These are phyloP conservation scores for Sula dactylatra DNA, from an alignment of 2,113 vertebrate species.

Conservation along the genomic window DNA sequence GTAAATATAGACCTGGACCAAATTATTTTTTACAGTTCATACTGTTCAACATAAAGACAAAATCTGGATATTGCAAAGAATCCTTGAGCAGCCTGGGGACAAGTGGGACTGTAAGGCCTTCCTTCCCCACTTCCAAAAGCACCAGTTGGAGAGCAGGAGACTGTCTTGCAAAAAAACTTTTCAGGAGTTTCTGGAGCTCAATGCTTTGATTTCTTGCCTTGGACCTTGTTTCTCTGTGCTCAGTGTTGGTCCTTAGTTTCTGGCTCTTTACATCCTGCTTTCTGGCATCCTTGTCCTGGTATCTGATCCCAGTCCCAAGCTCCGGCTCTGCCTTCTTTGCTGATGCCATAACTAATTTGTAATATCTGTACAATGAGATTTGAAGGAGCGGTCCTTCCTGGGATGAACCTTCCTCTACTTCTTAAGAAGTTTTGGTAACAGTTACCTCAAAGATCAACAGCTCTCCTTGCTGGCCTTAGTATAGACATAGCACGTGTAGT, in stretches of 20 bases:
- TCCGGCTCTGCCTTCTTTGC: not conserved
- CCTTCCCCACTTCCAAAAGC: not conserved
- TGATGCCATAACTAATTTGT: not conserved
- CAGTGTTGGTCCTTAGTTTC: not conserved
- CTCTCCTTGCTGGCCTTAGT: not conserved
- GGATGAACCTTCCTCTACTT: not conserved
- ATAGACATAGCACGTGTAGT: not conserved
- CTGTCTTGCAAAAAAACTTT: not conserved
- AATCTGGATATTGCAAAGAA: not conserved
- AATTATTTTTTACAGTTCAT: not conserved
- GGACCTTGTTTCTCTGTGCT: not conserved
- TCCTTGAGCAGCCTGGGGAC: not conserved
- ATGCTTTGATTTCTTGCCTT: not conserved
- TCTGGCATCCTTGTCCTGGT: not conserved
- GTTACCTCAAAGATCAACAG: not conserved
- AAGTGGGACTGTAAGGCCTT: not conserved
- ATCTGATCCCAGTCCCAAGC: not conserved
- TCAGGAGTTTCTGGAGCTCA: not conserved
- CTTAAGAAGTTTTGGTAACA: not conserved
- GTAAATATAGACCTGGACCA: not conserved
- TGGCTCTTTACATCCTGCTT: not conserved
- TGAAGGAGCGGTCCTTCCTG: not conserved
- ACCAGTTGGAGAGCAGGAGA: not conserved
- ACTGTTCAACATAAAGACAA: not conserved
- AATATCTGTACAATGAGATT: not conserved